Evolutionary conservation across 1,140 invertebrate genomes (phyloP), one percentile per base, ranked within the genome.

Genomic region (Drosophila hydei): DNA sequence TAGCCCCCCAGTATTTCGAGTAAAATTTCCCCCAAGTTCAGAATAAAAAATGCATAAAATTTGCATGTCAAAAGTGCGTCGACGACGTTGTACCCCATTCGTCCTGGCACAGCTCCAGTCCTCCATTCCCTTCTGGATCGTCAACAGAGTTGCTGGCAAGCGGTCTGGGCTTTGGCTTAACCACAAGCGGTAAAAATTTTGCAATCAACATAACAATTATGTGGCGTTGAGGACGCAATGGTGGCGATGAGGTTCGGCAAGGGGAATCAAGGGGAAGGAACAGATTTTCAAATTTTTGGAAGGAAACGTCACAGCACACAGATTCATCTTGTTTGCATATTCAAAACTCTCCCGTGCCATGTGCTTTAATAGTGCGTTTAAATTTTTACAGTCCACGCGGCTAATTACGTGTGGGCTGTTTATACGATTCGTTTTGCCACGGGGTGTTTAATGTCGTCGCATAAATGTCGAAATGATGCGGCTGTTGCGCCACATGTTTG

Each of bases 191-290:
- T 87, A 79, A 63, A 87, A 78, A 81, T 75, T 81, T 73, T 50
- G 75, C 81, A 87, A 88, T 87, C 81, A 87, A 87, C 81, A 87
- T 87, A 85, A 85, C 83, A 88, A 87, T 88, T 88, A 88, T 72
- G 64, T 73, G 48, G 58, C 25, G 19, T 18, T 40, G 7, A 27
- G 21, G 27, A 9, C 42, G 36, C 5, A 36, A 9, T 3, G 33
- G 36, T 3, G 47, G 4, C 9, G 38, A 60, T 27, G 25, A 18
- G 42, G 45, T 18, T 18, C 16, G 14, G 16, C n/a, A 1, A 30
- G 51, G 27, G 58, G 7, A 1, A 12, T 18, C 30, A 48, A 19
- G 21, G 19, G 27, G 7, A 19, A 12, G 9, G 7, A 72, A 60
- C 52, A 56, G 68, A 69, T 69, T 73, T 67, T 64, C 67, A 58